These are phyloP conservation scores for Samia ricini DNA, from an alignment of 1,140 invertebrate genomes.

Conservation along the genomic window DNA sequence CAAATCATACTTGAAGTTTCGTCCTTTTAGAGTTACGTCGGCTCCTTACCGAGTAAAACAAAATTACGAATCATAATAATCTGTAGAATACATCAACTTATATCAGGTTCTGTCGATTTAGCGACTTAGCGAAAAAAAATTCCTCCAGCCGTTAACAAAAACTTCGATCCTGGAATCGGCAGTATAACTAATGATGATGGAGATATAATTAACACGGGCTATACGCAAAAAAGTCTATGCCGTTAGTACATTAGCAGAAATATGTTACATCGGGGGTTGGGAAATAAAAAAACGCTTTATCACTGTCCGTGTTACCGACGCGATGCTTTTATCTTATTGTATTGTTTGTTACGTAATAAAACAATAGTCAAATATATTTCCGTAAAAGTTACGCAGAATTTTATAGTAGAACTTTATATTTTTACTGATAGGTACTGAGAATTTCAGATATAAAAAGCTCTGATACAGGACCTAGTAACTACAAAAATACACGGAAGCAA, in stretches of 20 bases:
- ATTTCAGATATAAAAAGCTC: too few species aligned
- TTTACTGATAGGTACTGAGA: too few species aligned
- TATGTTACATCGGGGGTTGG: not conserved
- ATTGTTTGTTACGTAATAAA: not conserved
- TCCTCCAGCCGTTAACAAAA: not conserved
- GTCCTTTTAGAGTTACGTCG: too few species aligned
- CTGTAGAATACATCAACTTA: not conserved
- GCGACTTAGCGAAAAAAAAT: not conserved
- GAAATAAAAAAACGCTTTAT: constrained; percentile 1
- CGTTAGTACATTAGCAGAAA: constrained; percentile 1
- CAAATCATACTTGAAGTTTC: too few species aligned
- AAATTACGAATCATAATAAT: too few species aligned
- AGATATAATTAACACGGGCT: not conserved
- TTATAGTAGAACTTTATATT: too few species aligned
- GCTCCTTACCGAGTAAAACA: too few species aligned
- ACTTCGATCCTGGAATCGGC: not conserved
- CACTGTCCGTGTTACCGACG: not conserved
- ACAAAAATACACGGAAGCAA: too few species aligned
- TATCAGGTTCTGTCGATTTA: not conserved
- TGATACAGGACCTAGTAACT: too few species aligned
- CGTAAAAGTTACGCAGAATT: not conserved
- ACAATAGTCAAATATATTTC: not conserved
- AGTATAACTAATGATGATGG: constrained; percentile 1
- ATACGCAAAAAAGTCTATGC: not conserved
- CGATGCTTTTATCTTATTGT: not conserved